phyloP scores from a whole-genome alignment of 2,888 invertebrate genomes.

The Aphelenchoides bicaudatus region DNA sequence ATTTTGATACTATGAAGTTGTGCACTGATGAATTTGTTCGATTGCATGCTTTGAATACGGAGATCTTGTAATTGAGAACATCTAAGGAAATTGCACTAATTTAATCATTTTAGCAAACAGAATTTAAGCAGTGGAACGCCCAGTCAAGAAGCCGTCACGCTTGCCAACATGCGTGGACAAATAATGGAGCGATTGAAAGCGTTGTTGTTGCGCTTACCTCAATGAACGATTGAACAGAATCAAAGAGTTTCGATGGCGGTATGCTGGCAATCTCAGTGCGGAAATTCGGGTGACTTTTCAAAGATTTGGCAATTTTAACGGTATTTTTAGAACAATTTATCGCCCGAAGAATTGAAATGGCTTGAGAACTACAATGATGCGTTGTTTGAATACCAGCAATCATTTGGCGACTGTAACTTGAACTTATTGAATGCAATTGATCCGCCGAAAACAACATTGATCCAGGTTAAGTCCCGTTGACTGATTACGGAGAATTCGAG shows the following conservation, averaged over 20 bases:
- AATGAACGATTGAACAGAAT: constrained; percentile 77
- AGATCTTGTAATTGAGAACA: constrained; percentile 33
- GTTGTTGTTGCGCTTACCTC: constrained; percentile 74
- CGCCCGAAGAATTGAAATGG: constrained; percentile 69
- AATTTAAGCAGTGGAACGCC: neutral
- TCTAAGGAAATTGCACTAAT: neutral
- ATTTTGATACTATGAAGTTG: constrained; percentile 37
- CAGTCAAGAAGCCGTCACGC: neutral
- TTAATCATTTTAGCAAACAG: neutral
- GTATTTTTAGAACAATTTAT: constrained; percentile 43
- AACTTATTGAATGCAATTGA: constrained; percentile 81
- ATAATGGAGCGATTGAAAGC: constrained; percentile 81
- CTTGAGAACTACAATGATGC: constrained; percentile 77
- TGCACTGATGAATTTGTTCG: constrained; percentile 35
- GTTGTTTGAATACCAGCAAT: constrained; percentile 82
- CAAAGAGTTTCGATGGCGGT: constrained; percentile 86
- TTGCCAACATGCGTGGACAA: constrained; percentile 70
- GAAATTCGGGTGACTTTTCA: constrained; percentile 67
- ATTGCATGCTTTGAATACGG: constrained; percentile 34
- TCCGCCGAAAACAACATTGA: constrained; percentile 66
- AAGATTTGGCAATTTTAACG: neutral
- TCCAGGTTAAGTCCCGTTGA: constrained; percentile 69
- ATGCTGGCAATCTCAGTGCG: constrained; percentile 82
- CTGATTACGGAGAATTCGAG: constrained; percentile 89
- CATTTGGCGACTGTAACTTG: constrained; percentile 72